Conservation (phyloP, 2,888 invertebrate species). For the Phyllotreta cruciferae region DNA sequence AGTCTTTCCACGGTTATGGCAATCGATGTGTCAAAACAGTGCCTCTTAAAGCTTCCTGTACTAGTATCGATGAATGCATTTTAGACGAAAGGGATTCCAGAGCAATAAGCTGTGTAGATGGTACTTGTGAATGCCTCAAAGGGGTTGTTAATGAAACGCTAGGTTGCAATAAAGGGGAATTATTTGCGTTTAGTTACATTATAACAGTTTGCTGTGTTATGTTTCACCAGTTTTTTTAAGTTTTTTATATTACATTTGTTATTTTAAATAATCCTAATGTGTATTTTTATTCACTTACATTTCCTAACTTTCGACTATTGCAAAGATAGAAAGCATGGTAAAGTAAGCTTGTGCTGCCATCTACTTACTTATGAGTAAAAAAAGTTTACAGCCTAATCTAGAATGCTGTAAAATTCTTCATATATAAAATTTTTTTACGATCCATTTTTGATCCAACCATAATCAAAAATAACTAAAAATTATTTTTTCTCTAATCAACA, state of each 20-base stretch:
- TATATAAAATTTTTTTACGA: no score
- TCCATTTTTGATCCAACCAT: no score
- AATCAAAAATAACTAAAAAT: no score
- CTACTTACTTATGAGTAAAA: no score
- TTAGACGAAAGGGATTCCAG: constrained; percentile 38
- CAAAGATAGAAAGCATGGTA: no score
- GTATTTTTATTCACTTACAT: background rate
- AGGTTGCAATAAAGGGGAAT: constrained; percentile 33
- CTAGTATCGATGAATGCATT: constrained; percentile 51
- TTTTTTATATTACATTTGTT: constrained; percentile 8
- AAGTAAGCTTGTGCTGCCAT: no score
- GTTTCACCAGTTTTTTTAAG: background rate
- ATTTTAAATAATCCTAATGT: background rate
- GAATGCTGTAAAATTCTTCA: no score
- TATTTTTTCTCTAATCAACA: no score
- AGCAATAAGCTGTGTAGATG: constrained; percentile 48
- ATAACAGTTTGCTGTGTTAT: constrained; percentile 6
- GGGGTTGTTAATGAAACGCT: constrained; percentile 42
- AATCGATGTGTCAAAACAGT: constrained; percentile 43
- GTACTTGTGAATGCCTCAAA: constrained; percentile 51
- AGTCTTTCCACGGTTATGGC: constrained; percentile 49
- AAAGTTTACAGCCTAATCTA: no score
- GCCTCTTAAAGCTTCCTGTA: constrained; percentile 48
- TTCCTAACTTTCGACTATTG: background rate
- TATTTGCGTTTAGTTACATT: background rate